phyloP scores from a whole-genome alignment of 2,797 vertebrate genomes.

The Neoniphon sammara region DNA sequence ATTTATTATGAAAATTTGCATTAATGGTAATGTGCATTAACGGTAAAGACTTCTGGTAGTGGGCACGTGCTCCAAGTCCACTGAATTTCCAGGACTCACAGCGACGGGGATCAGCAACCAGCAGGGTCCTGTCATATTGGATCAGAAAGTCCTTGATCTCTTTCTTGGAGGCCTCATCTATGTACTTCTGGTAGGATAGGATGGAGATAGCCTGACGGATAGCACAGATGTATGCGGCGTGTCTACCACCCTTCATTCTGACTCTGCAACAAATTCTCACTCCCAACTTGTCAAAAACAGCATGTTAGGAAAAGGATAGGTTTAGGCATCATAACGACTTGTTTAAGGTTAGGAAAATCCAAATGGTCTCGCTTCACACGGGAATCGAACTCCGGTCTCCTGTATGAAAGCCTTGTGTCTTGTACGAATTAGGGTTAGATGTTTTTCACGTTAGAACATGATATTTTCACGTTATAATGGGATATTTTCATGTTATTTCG shows the following conservation, averaged over 20 bases:
- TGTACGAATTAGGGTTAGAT: too few species aligned
- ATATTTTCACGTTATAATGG: too few species aligned
- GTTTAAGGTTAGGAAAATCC: too few species aligned
- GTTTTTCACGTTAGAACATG: too few species aligned
- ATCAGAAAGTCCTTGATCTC: constrained; percentile 99
- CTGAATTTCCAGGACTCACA: constrained; percentile 99
- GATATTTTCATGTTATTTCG: too few species aligned
- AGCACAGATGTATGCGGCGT: constrained; percentile 96
- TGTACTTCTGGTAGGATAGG: constrained; percentile 99
- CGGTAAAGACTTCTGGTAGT: constrained; percentile 99
- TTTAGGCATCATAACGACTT: too few species aligned
- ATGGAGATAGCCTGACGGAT: constrained; percentile 99
- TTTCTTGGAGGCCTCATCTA: constrained; percentile 99
- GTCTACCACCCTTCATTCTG: constrained; percentile 97
- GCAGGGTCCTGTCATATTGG: constrained; percentile 97
- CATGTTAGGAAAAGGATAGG: too few species aligned
- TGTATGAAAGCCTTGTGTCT: too few species aligned
- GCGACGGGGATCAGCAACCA: constrained; percentile 97
- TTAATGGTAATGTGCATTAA: constrained; percentile 89
- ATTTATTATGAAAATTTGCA: constrained; percentile 88
- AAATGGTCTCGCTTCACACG: too few species aligned
- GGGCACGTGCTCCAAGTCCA: constrained; percentile 97
- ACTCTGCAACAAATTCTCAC: too few species aligned
- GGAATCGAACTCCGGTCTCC: too few species aligned
- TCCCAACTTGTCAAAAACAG: too few species aligned